phyloP scores from a whole-genome alignment of 2,888 invertebrate genomes.

The Halictus ligatus region DNA sequence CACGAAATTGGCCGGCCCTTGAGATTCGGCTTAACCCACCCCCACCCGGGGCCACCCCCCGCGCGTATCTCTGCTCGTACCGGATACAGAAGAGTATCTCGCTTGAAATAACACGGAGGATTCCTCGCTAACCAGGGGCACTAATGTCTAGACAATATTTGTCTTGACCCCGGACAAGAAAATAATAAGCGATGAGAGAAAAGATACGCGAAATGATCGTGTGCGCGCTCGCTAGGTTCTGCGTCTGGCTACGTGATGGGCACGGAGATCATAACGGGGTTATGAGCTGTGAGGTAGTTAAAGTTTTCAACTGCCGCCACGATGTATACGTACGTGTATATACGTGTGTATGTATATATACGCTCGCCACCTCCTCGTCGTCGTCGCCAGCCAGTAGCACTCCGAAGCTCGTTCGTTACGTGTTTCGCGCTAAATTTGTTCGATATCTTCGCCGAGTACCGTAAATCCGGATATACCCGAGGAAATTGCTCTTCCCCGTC shows the following conservation, averaged over 20 bases:
- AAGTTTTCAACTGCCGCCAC: constrained; percentile 78
- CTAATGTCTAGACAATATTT: constrained; percentile 81
- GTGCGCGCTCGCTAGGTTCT: constrained; percentile 4
- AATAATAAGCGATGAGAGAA: constrained; percentile 78
- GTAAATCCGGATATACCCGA: constrained; percentile 65
- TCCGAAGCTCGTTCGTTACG: constrained; percentile 74
- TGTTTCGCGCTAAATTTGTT: constrained; percentile 80
- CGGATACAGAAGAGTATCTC: constrained; percentile 60
- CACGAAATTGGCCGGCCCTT: constrained; percentile 61
- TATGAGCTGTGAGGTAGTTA: constrained; percentile 83
- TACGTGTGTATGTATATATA: not conserved
- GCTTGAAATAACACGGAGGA: constrained; percentile 68
- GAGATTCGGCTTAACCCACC: constrained; percentile 62
- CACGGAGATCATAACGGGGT: constrained; percentile 80
- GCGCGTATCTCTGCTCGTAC: constrained; percentile 4
- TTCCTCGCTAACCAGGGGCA: constrained; percentile 45
- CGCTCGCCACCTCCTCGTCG: constrained; percentile 27
- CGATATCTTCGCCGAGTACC: constrained; percentile 67
- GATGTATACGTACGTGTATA: not conserved
- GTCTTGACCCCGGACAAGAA: constrained; percentile 77
- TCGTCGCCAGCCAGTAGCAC: constrained; percentile 35
- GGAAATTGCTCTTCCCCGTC: constrained; percentile 68
- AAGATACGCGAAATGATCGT: constrained; percentile 47
- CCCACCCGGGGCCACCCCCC: not conserved
- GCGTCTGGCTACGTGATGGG: constrained; percentile 25